phyloP scores from a whole-genome alignment of 2,113 vertebrate species.

The Chaenogobius annularis region DNA sequence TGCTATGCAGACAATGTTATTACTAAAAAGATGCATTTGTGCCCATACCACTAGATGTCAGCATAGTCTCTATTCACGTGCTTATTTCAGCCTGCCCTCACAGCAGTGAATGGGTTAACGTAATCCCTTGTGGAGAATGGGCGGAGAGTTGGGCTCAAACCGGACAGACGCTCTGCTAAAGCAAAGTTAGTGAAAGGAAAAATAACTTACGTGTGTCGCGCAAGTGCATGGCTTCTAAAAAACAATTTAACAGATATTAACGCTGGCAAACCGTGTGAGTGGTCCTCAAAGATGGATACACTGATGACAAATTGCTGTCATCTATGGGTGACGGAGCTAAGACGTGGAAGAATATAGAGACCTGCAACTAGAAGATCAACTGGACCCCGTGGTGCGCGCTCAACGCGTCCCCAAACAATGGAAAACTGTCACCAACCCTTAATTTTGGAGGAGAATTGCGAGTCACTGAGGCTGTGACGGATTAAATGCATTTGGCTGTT shows the following conservation, averaged over 20 bases:
- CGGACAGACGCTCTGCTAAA: conserved; percentile 3
- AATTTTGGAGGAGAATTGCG: background rate
- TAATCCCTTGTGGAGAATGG: conserved; percentile 8
- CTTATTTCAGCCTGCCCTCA: background rate
- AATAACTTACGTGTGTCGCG: background rate
- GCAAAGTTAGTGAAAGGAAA: background rate
- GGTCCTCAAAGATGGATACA: background rate
- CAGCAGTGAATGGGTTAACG: conserved; percentile 39
- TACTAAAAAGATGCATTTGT: background rate
- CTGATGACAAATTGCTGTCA: conserved; percentile 1
- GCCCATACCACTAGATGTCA: conserved; percentile 17
- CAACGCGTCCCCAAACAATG: conserved; percentile 23
- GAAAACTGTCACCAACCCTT: background rate
- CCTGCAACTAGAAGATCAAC: conserved; percentile 13
- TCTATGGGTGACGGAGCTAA: conserved; percentile 3
- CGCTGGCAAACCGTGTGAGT: background rate
- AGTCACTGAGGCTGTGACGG: conserved; percentile 16
- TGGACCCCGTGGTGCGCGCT: conserved; percentile 4
- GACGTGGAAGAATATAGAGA: conserved; percentile 33
- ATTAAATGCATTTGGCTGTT: conserved; percentile 10
- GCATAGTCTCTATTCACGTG: background rate
- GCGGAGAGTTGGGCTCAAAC: conserved; percentile 50
- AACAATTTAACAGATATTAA: background rate
- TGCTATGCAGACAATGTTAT: background rate
- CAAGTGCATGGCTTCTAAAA: background rate